Evolutionary conservation across 2,113 vertebrate species (phyloP), one percentile per base, ranked within the genome.

Genomic region (Perca flavescens): DNA sequence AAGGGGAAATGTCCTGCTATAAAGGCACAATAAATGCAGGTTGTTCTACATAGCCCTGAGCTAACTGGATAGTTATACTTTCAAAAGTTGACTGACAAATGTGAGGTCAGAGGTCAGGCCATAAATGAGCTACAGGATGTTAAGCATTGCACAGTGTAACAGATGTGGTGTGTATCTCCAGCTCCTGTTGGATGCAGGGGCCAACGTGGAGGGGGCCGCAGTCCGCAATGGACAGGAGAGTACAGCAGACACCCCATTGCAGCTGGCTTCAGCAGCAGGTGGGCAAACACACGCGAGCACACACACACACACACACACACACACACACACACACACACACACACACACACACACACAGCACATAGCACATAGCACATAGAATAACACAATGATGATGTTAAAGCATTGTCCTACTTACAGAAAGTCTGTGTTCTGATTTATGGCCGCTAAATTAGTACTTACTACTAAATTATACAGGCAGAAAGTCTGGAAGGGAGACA

Each of bases 231-330:
- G 97, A 0, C 98, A 99, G 83, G 97, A 98, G 92, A 98, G 95
- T 88, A 97, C 95, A 0, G 96, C 97, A 0, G 98, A 99, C 92
- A 98, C 97, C 0, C 98, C 98, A 0, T 91, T 99, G 49, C 98
- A 99, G 94, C 95, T 99, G 91, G 98, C 98, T 15, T 99, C 98
- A 0, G 97, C 98, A 16, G 98, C 98, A 90, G 98, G 98, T 99
- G 94, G 82, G 95, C 80, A 57, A 50, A 66, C 72, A 36, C 49
- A 36, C 58, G 7, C 64, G 15, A 10, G 53, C 34, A 66, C 72
- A 36, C 49, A 36, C 58, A 8, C 64, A 17, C 43, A 22, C 57
- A 56, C 64, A 28, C 57, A 46, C 43, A 75, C 2, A 57, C 52
- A 82, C 22, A 16, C 21, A 52, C 40, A 47, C 57, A 66, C 40